phyloP scores from a whole-genome alignment of 2,888 invertebrate genomes.

The Corbicula japonica region DNA sequence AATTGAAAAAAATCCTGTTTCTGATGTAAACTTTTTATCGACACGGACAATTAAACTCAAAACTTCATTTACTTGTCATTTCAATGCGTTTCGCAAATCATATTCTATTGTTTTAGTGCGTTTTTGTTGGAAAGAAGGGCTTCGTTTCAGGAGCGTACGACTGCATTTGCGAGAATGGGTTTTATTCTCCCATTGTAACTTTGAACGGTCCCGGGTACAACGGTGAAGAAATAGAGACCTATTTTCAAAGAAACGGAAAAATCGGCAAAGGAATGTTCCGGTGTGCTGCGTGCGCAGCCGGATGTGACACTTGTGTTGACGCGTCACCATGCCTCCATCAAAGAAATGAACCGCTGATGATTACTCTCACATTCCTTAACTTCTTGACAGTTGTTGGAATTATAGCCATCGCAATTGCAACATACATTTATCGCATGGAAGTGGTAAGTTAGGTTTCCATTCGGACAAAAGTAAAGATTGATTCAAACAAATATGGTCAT shows the following conservation, averaged over 20 bases:
- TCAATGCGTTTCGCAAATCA: neutral
- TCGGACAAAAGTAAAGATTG: neutral
- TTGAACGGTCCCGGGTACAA: slow-evolving; percentile 69
- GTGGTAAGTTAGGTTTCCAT: slow-evolving; percentile 46
- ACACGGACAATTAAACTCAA: too few relatives aligned
- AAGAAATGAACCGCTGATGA: slow-evolving; percentile 62
- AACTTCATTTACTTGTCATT: slow-evolving; percentile 8
- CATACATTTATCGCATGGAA: slow-evolving; percentile 60
- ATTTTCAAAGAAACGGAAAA: slow-evolving; percentile 50
- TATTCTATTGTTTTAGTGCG: slow-evolving; percentile 74
- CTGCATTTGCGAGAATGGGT: slow-evolving; percentile 81
- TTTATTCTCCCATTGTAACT: slow-evolving; percentile 81
- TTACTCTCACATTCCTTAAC: slow-evolving; percentile 69
- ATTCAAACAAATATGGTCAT: too few relatives aligned
- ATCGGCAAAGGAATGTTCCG: slow-evolving; percentile 60
- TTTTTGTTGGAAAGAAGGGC: slow-evolving; percentile 74
- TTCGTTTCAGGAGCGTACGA: slow-evolving; percentile 82
- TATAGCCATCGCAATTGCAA: slow-evolving; percentile 52
- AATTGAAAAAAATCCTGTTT: too few relatives aligned
- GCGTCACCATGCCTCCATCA: slow-evolving; percentile 80
- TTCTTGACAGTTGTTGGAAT: slow-evolving; percentile 62
- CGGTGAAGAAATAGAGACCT: slow-evolving; percentile 76
- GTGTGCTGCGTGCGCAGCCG: slow-evolving; percentile 79
- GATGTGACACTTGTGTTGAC: slow-evolving; percentile 83
- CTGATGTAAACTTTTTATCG: too few relatives aligned